Percentiles rank a stretch among this genome's conserved stretches.
Conservation (phyloP, 2,888 invertebrate species). For the Drosophila neotestacea region DNA sequence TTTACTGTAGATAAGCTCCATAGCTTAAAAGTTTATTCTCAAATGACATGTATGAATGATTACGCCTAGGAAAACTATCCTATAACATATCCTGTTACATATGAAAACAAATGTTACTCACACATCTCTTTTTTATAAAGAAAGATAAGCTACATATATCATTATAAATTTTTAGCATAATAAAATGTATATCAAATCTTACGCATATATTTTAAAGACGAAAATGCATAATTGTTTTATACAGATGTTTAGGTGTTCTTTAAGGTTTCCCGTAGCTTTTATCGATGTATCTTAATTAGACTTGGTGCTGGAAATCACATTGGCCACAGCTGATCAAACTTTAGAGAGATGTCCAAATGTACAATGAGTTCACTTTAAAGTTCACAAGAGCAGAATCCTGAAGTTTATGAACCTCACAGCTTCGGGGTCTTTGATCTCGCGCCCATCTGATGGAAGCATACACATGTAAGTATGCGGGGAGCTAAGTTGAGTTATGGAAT, state of each 20-base stretch:
- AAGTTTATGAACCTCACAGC: constrained; percentile 56
- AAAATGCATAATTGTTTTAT: neutral
- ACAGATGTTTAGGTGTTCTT: neutral
- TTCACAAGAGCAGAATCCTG: constrained; percentile 39
- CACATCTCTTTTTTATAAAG: too few species aligned
- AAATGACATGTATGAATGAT: too few species aligned
- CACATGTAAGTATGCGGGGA: neutral
- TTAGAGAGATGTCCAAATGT: constrained; percentile 37
- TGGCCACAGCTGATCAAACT: constrained; percentile 36
- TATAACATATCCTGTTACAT: too few species aligned
- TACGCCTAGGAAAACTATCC: too few species aligned
- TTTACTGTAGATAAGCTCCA: too few species aligned
- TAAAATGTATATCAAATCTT: too few species aligned
- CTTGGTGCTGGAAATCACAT: constrained; percentile 13
- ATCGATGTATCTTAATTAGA: constrained; percentile 53
- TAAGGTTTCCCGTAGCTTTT: constrained; percentile 36
- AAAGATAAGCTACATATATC: too few species aligned
- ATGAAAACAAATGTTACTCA: too few species aligned
- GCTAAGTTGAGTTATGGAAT: constrained; percentile 41
- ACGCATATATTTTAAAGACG: neutral
- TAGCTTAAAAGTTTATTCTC: too few species aligned
- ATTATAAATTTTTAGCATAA: too few species aligned
- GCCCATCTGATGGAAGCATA: constrained; percentile 39
- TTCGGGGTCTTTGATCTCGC: constrained; percentile 42
- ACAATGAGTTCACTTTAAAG: constrained; percentile 48